Base-by-base conservation (phyloP, 2,113 vertebrate genomes). In the Pteronura brasiliensis region DNA sequence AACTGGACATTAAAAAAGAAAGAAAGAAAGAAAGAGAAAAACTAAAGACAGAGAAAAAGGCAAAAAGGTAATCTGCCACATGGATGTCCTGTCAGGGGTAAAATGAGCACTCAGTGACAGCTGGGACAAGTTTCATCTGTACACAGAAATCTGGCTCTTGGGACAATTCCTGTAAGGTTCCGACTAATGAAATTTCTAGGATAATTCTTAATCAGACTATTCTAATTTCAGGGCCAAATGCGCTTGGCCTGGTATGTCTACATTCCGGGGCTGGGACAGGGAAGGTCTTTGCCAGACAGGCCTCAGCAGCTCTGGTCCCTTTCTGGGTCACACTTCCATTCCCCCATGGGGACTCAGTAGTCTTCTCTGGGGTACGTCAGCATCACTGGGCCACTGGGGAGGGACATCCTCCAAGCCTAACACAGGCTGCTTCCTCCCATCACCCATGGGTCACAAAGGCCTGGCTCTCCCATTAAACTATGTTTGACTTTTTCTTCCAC, bases 181-280 rank as follows among this genome's bases (percentile, higher is more conserved):
- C 0, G 6, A 84, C 14, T 87, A 96, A 47, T 7, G 83, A 81
- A 85, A 84, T 88, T n/a, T 81, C 79, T 67, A 39, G 81, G 76
- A 96, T 96, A 95, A 94, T 95, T 89, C 67, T 93, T 97, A 96
- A 93, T 89, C 27, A 87, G 74, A 25, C 23, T 71, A 88, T 18
- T 31, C 7, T 69, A 74, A 49, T 57, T 34, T 83, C 2, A 18
- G 49, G 59, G 61, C 11, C 61, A 63, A 63, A 63, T 31, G 61
- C 31, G 61, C 61, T 63, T 31, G 27, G 57, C 4, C 23, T 67
- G 63, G 29, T 1, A 18, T n/a, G 49, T 34, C 42, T 88, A 65
- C 52, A 52, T 3, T 36, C 49, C 49, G 59, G 55, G 52, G 42
- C 13, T 3, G 57, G 44, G 0, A 5, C 21, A 29, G 21, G 36